Base-by-base conservation (phyloP, 1,140 invertebrate species). In the Stegodyphus dumicola region DNA sequence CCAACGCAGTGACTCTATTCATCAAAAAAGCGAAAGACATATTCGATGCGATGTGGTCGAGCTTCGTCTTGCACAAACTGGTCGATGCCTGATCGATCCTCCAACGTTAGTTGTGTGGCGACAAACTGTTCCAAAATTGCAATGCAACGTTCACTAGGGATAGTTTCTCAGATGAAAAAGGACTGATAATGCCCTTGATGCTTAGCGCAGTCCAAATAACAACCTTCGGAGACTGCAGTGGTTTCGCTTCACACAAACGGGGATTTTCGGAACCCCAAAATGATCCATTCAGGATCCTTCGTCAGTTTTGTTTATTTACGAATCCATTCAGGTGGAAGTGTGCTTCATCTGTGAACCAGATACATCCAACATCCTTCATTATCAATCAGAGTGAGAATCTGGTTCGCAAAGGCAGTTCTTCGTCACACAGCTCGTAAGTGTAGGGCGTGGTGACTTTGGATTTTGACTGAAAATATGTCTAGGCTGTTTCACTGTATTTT, bases 301-400 rank as follows among this genome's bases (percentile, higher is more conserved):
- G 13, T 15, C 33, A 76, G 17, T 76, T 76, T 60, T 13, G 74
- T 60, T 76, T 76, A 60, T 76, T 76, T 6, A 64, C 78, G 17
- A 52, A 69, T 15, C 78, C 78, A 49, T 80, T 49, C 11, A 83
- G 53, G 10, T 6, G 33, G 49, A 87, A 87, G 18, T 83, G 48
- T 18, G 60, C 77, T 60, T 87, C 78, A 77, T 87, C 78, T 4
- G 69, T 66, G 52, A 83, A 87, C 73, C 52, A 56, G 17, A 87
- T 65, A 7, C 49, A 75, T 15, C 48, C 70, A 73, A 48, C 70
- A 73, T 73, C 66, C 66, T 13, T 7, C 17, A 73, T 73, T 73
- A 73, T 7, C 48, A 52, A 73, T n/a, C 10, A 13, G 6, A 13
- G 6, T 7, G 70, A 73, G 17, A 11, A 73, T 48, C 48, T 17